Evolutionary conservation across 2,113 vertebrate genomes (phyloP), one percentile per base, ranked within the genome.

Genomic region (Otus sunia): DNA sequence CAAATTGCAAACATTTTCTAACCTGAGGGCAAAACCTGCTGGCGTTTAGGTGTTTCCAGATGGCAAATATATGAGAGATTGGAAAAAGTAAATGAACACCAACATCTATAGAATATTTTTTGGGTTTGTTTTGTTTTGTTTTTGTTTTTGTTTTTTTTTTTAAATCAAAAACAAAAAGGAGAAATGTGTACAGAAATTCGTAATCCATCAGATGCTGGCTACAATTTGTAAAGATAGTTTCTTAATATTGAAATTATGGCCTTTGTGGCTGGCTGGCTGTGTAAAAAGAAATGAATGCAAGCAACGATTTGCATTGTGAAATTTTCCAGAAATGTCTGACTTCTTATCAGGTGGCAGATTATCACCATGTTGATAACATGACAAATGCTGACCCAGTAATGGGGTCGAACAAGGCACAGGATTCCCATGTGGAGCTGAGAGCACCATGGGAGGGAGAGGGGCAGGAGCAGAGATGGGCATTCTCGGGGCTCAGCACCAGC

Each of bases 381-480:
- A 53, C 19, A 67, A 47, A 73, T 5, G 20, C 49, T 9, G 11
- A 34, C 22, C 37, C 3, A 2, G 2, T 9, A 30, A 52, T 0
- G 5, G 50, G 52, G 30, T 34, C 0, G 1, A 39, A n/a, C 19
- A 49, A 39, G n/a, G 5, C 3, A 5, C 0, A 2, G n/a, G 63
- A 49, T 55, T 77, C 39, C 34, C 39, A 6, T 3, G 43, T 0
- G 12, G 53, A 43, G 37, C 37, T 53, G 39, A 8, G 27, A 8
- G 27, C 68, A 39, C n/a, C 29, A 5, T 5, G 26, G 39, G 37
- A 55, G 30, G 47, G n/a, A 53, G 37, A 32, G 16, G 16, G 9
- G 19, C 10, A 5, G 3, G 68, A 22, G 52, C 1, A 0, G 52
- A 25, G 26, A 3, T 21, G 21, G 18, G 45, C 0, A 0, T 37